A percentile compares a stretch with the other conserved stretches of the same genome.
Evolutionary conservation across 1,140 invertebrate species (phyloP).

Genomic region (Coptotermes formosanus): DNA sequence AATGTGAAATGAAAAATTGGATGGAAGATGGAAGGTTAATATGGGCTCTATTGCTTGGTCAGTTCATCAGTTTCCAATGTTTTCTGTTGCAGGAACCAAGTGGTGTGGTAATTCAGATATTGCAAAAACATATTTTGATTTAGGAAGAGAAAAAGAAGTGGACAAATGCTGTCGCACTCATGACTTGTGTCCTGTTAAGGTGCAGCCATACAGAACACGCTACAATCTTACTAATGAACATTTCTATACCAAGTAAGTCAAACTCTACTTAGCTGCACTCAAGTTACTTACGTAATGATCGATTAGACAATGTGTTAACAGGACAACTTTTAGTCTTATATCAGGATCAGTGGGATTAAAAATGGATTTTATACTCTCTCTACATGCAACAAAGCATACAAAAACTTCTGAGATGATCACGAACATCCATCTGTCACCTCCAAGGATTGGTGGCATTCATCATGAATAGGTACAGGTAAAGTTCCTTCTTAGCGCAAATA

Average conservation of each 20-base stretch:
- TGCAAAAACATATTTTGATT: slow-evolving; percentile 76
- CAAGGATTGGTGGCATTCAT: too few relatives aligned
- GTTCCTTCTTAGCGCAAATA: too few relatives aligned
- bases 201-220: slow-evolving; percentile 67
- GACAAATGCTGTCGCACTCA: slow-evolving; percentile 84
- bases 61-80: too few relatives aligned
- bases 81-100: slow-evolving; percentile 70
- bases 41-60: too few relatives aligned
- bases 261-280: neutral
- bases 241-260: slow-evolving; percentile 75
- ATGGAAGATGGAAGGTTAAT: too few relatives aligned
- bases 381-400: neutral
- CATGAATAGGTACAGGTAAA: too few relatives aligned
- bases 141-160: slow-evolving; percentile 67
- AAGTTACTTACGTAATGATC: too few relatives aligned
- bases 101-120: slow-evolving; percentile 87
- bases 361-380: neutral
- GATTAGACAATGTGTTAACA: neutral
- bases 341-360: too few relatives aligned
- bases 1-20: too few relatives aligned
- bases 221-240: slow-evolving; percentile 83
- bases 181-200: slow-evolving; percentile 74
- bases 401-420: too few relatives aligned
- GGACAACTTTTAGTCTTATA: neutral
- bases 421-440: too few relatives aligned